A percentile compares a stretch with the other conserved stretches of the same genome.
Conservation (phyloP, 2,797 vertebrate species). For the Falco novaeseelandiae region DNA sequence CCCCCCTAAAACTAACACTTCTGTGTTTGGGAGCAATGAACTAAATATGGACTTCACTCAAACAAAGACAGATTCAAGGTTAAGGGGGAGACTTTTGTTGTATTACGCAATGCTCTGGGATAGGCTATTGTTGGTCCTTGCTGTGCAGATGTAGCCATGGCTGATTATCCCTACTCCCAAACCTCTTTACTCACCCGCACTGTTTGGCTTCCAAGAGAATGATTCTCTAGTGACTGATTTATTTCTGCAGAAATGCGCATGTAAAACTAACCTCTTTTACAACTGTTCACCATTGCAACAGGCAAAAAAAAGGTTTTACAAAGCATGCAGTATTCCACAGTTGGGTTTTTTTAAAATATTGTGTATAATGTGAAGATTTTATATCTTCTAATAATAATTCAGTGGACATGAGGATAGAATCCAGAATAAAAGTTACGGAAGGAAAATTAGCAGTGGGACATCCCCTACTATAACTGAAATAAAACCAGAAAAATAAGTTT, state of each 20-base stretch:
- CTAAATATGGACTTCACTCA: conserved; percentile 8
- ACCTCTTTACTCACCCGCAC: conserved; percentile 37
- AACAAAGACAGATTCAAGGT: conserved; percentile 34
- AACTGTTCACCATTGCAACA: conserved; percentile 28
- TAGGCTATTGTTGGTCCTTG: conserved; percentile 38
- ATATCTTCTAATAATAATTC: not conserved
- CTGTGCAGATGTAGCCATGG: conserved; percentile 53
- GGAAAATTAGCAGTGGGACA: not conserved
- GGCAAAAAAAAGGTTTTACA: not conserved
- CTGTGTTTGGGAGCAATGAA: conserved; percentile 27
- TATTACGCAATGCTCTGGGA: conserved; percentile 40
- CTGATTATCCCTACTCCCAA: conserved; percentile 56
- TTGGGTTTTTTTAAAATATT: not conserved
- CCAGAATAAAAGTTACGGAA: not conserved
- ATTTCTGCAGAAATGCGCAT: conserved; percentile 35
- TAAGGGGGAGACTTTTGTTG: conserved; percentile 30
- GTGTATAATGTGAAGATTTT: not conserved
- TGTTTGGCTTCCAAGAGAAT: conserved; percentile 62
- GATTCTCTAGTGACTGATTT: conserved; percentile 59
- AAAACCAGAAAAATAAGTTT: not conserved
- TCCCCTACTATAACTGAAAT: not conserved
- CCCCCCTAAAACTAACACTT: not conserved
- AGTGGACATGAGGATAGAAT: not conserved
- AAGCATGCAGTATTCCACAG: not conserved
- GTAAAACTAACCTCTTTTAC: conserved; percentile 59